Conservation (phyloP, 2,888 invertebrate genomes). For the Iselma pallidipennis region DNA sequence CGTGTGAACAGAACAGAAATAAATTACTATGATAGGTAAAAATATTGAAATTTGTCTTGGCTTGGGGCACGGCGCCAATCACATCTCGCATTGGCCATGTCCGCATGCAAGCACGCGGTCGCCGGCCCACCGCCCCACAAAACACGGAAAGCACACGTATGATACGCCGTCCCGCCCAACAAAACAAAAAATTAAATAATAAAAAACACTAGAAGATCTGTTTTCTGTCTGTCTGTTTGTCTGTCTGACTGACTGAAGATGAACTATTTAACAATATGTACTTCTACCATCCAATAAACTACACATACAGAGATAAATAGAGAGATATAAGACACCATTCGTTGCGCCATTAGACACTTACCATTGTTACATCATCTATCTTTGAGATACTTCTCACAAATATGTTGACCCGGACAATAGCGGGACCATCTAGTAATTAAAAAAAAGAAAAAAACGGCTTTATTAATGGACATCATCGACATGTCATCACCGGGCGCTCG, state of each 20-base stretch:
- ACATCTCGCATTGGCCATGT: slow-evolving; percentile 53
- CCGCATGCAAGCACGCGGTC: slow-evolving; percentile 48
- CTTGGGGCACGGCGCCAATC: slow-evolving; percentile 53
- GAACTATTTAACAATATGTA: slow-evolving; percentile 36
- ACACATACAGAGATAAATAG: slow-evolving; percentile 48
- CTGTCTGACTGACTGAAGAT: slow-evolving; percentile 26
- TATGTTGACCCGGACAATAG: slow-evolving; percentile 96
- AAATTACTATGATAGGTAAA: slow-evolving; percentile 29
- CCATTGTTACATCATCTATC: slow-evolving; percentile 99
- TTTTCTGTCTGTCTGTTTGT: not conserved
- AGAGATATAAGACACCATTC: slow-evolving; percentile 34
- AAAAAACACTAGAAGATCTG: slow-evolving; percentile 7
- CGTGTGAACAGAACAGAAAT: slow-evolving; percentile 55
- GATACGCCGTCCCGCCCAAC: slow-evolving; percentile 43
- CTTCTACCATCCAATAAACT: slow-evolving; percentile 42
- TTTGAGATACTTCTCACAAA: slow-evolving; percentile 98
- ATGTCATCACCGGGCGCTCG: slow-evolving; percentile 34
- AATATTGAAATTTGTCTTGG: slow-evolving; percentile 37
- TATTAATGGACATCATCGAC: slow-evolving; percentile 45
- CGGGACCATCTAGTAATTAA: slow-evolving; percentile 80
- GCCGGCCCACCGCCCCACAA: slow-evolving; percentile 36
- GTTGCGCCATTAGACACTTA: slow-evolving; percentile 68
- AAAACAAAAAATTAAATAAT: slow-evolving; percentile 28
- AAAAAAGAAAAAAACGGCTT: slow-evolving; percentile 49
- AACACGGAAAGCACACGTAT: slow-evolving; percentile 48